These are phyloP conservation scores for Okapia johnstoni DNA, from an alignment of 2,113 vertebrate genomes.

Conservation along the genomic window DNA sequence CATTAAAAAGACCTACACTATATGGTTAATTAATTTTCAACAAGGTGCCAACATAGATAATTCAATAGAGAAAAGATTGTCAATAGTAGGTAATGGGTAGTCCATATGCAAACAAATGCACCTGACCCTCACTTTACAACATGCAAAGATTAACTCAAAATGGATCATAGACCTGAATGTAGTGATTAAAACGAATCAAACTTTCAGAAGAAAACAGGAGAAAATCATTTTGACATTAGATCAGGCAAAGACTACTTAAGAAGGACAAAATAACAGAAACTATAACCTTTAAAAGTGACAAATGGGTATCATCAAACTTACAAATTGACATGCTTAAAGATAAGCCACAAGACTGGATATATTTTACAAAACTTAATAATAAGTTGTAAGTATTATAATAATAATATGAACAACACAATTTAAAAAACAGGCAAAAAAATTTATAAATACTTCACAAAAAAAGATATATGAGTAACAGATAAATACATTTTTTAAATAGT, in stretches of 20 bases:
- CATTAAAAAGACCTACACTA: neutral
- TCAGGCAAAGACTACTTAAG: neutral
- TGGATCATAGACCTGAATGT: neutral
- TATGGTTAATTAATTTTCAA: neutral
- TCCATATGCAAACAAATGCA: neutral
- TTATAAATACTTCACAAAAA: neutral
- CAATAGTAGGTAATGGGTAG: neutral
- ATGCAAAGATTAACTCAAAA: neutral
- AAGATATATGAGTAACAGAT: neutral
- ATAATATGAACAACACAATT: neutral
- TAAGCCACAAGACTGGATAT: neutral
- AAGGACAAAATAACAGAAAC: neutral
- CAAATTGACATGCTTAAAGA: neutral
- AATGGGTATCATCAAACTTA: neutral
- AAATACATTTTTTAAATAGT: neutral
- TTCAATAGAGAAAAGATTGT: neutral
- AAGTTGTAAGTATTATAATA: neutral
- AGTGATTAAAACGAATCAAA: neutral
- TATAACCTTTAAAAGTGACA: neutral
- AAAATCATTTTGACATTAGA: neutral
- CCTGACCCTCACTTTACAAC: neutral
- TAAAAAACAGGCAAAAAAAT: neutral
- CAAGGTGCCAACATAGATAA: neutral
- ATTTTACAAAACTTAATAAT: neutral
- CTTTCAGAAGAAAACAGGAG: neutral